Percentiles rank a stretch among this genome's conserved stretches.
Evolutionary conservation across 1,140 invertebrate species (phyloP).

Genomic region (Diorhabda sublineata): DNA sequence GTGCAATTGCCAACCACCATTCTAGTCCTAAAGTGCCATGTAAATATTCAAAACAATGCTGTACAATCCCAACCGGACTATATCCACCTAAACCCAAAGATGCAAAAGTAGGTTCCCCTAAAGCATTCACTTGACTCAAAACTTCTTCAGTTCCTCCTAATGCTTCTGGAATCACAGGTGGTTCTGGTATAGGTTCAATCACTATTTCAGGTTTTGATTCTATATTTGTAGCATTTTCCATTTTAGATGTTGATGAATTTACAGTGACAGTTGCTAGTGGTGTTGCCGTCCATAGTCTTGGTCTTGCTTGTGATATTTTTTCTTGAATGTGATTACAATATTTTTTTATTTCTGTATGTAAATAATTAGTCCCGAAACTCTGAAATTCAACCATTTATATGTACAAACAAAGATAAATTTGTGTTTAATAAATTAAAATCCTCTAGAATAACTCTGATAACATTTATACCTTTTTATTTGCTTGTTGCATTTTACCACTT

Average conservation of each 20-base stretch:
- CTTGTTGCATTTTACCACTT: too few relatives aligned
- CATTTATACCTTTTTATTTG: too few relatives aligned
- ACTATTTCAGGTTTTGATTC: conserved; percentile 4
- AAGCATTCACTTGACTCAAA: conserved; percentile 49
- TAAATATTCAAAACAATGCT: conserved; percentile 74
- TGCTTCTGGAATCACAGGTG: conserved; percentile 51
- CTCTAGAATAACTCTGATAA: too few relatives aligned
- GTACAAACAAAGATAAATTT: too few relatives aligned
- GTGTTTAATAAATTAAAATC: too few relatives aligned
- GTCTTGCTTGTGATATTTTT: conserved; percentile 9
- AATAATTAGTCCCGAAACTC: too few relatives aligned
- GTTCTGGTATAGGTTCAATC: conserved; percentile 32
- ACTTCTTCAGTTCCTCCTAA: conserved; percentile 44
- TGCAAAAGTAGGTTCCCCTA: conserved; percentile 72
- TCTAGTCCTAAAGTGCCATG: conserved; percentile 74
- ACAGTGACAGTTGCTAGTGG: conserved; percentile 8
- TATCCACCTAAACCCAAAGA: conserved; percentile 77
- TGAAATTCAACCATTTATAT: too few relatives aligned
- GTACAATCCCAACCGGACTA: conserved; percentile 73
- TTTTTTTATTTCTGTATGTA: conserved; percentile 11
- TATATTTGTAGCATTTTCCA: not conserved
- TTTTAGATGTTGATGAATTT: not conserved
- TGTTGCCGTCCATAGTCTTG: conserved; percentile 9
- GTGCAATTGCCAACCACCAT: conserved; percentile 84
- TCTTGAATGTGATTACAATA: conserved; percentile 8